These are phyloP conservation scores for Apis cerana DNA, from an alignment of 1,140 invertebrate genomes.

Conservation along the genomic window DNA sequence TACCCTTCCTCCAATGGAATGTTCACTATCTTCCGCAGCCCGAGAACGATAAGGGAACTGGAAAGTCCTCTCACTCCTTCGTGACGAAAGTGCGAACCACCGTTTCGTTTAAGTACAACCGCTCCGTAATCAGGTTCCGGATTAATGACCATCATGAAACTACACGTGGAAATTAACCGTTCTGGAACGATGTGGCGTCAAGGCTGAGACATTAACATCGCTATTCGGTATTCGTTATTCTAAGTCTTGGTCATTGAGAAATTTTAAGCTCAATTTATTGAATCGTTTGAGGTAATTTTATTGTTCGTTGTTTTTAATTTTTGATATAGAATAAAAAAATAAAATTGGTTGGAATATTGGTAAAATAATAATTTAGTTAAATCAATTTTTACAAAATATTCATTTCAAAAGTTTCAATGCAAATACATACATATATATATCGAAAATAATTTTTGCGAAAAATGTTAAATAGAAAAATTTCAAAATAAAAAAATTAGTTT, in stretches of 20 bases:
- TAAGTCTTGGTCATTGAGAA: not conserved
- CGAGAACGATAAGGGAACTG: slow-evolving; percentile 51
- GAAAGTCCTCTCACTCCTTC: slow-evolving; percentile 32
- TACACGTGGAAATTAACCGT: slow-evolving; percentile 10
- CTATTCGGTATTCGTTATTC: not conserved
- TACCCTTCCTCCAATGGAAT: slow-evolving; percentile 1
- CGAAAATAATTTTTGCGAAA: no score
- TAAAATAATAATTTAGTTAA: no score
- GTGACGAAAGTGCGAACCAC: slow-evolving; percentile 40
- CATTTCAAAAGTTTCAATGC: no score
- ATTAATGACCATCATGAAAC: slow-evolving; percentile 3
- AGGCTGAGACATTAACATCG: not conserved
- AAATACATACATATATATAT: no score
- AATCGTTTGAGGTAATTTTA: not conserved
- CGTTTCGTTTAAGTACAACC: slow-evolving; percentile 16
- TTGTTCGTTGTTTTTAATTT: not conserved
- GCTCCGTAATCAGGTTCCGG: not conserved
- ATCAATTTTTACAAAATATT: no score
- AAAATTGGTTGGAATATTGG: no score
- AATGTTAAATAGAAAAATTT: no score
- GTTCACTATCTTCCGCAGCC: slow-evolving; percentile 33
- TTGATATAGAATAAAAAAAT: not conserved
- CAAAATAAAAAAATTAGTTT: no score
- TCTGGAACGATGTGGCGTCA: not conserved
- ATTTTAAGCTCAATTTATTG: not conserved